Percentiles rank a stretch among this genome's conserved stretches.
phyloP scores from a whole-genome alignment of 2,888 invertebrate genomes.

The Parascotia fuliginaria region DNA sequence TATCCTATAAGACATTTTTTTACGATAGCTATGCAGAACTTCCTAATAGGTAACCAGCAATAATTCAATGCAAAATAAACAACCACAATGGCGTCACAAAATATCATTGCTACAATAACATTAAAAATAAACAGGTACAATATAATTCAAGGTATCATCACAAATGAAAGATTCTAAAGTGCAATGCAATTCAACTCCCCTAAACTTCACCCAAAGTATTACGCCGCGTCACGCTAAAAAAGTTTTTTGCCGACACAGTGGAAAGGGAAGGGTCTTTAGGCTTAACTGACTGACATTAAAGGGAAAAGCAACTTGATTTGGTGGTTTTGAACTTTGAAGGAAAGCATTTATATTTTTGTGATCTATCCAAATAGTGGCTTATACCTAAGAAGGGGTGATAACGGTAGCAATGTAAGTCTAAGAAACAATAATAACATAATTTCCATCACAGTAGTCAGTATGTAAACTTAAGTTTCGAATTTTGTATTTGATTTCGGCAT shows the following conservation, averaged over 20 bases:
- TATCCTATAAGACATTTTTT: no score
- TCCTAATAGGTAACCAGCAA: neutral
- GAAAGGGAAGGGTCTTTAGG: constrained; percentile 19
- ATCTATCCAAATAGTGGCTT: neutral
- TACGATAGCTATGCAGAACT: no score
- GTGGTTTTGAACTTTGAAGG: constrained; percentile 35
- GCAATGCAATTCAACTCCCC: constrained; percentile 44
- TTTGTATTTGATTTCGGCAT: no score
- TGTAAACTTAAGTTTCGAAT: no score
- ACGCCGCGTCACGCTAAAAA: constrained; percentile 40
- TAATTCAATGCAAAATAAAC: neutral
- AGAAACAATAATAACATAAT: no score
- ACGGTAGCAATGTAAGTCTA: no score
- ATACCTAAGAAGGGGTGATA: no score
- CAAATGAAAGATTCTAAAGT: constrained; percentile 43
- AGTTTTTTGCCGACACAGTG: constrained; percentile 28
- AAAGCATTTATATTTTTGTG: neutral
- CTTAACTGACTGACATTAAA: constrained; percentile 34
- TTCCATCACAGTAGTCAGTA: no score
- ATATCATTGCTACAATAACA: constrained; percentile 15
- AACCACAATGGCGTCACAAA: neutral
- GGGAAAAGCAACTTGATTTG: constrained; percentile 37
- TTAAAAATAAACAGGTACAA: constrained; percentile 9
- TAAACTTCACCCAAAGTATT: constrained; percentile 27
- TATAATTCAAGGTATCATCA: constrained; percentile 16